Base-by-base conservation (phyloP, 2,113 vertebrate genomes). In the Ictidomys tridecemlineatus region DNA sequence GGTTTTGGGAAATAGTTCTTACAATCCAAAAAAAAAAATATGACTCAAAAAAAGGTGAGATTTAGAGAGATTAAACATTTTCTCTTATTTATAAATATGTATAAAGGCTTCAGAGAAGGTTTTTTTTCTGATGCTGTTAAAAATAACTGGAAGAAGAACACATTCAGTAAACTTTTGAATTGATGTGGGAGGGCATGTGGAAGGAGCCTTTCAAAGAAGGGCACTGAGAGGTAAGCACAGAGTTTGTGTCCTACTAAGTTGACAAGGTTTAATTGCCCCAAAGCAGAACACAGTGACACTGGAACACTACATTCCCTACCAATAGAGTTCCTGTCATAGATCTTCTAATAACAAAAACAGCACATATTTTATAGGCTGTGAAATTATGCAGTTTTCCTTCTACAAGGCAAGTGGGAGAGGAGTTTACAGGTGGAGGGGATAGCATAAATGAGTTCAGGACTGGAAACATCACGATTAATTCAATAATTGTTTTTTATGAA, bases 381-480 rank as follows among this genome's bases (percentile, higher is more conserved):
- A 98, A 98, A 98, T 95, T 79, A 96, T 97, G 86, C 72, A 69
- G 80, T 94, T 97, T 98, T 98, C 67, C 77, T 78, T 97, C 80
- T 97, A 98, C 89, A 98, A 98, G 98, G 92, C 97, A 98, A 95
- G 78, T 95, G 97, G 96, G 97, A 98, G 65, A 98, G 86, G 82
- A 90, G 42, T 98, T 98, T 98, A 96, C 94, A 98, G 88, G 97
- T 98, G 96, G 83, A 97, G 92, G 97, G 0, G 0, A 97, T 96
- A 86, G 97, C 97, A 97, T 97, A 97, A 98, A 98, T 98, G 94
- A 78, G 98, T 87, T 84, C 85, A 77, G 83, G 85, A 94, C 96
- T 94, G 93, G 92, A 98, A 98, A 98, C 96, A 98, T 87, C 92
- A 97, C 93, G 98, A 98, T 98, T 98, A 98, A 98, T 98, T 98